Conservation (phyloP, 2,888 invertebrate species). For the Drosophila mulleri region DNA sequence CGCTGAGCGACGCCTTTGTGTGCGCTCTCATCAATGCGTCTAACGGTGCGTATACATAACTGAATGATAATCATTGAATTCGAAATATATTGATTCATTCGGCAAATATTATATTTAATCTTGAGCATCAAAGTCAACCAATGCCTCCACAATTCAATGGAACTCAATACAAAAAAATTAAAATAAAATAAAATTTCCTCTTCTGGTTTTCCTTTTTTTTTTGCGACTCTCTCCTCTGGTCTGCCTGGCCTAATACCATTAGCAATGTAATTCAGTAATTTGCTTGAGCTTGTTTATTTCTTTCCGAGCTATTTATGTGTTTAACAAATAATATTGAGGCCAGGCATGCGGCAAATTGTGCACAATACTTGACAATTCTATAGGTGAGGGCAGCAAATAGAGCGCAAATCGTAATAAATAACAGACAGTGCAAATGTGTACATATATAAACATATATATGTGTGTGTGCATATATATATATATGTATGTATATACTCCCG, state of each 20-base stretch:
- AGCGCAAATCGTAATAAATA: constrained; percentile 2
- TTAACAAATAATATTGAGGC: constrained; percentile 1
- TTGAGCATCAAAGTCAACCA: constrained; percentile 22
- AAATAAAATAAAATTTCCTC: not conserved
- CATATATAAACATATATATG: too few species aligned
- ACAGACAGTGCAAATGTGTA: not conserved
- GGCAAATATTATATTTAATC: constrained; percentile 35
- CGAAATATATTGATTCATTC: constrained; percentile 28
- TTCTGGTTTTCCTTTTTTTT: not conserved
- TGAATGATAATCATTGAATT: constrained; percentile 38
- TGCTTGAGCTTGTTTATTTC: constrained; percentile 3
- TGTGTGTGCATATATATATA: too few species aligned
- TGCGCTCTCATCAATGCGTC: constrained; percentile 26
- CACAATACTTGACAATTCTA: constrained; percentile 1
- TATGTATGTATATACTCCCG: not conserved
- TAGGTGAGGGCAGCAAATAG: not conserved
- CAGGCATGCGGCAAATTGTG: constrained; percentile 9
- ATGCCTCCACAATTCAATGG: constrained; percentile 13
- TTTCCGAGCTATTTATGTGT: not conserved
- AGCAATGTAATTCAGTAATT: constrained; percentile 11
- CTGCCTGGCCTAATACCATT: constrained; percentile 6
- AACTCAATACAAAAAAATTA: not conserved
- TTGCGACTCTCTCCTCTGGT: not conserved
- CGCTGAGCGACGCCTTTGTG: constrained; percentile 1
- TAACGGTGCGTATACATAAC: constrained; percentile 51